A percentile compares a stretch with the other conserved stretches of the same genome.
These are phyloP conservation scores for Calephelis virginiensis DNA, from an alignment of 1,140 invertebrate species.

Conservation along the genomic window DNA sequence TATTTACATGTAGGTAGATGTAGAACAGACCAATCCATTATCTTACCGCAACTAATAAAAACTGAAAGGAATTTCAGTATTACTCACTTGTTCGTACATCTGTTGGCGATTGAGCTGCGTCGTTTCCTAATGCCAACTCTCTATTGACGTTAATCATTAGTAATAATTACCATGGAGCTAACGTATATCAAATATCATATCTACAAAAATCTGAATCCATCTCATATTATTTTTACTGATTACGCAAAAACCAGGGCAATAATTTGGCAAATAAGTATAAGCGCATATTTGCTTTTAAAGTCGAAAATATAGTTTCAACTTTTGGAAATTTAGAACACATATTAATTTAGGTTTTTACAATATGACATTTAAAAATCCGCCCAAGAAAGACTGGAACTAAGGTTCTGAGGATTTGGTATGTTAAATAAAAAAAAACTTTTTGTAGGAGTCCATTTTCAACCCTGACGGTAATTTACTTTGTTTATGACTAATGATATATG, in stretches of 20 bases:
- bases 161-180: conserved; percentile 18
- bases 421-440: too few species aligned
- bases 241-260: background rate
- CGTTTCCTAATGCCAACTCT: conserved; percentile 4
- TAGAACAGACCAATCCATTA: conserved; percentile 65
- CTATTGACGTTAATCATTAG: conserved; percentile 20
- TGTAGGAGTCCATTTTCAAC: too few species aligned
- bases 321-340: too few species aligned
- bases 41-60: conserved; percentile 70
- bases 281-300: background rate
- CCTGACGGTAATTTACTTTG: too few species aligned
- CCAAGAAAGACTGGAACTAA: too few species aligned
- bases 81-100: conserved; percentile 38
- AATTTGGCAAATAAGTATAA: conserved; percentile 2
- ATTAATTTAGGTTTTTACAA: too few species aligned
- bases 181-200: conserved; percentile 20
- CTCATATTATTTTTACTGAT: conserved; percentile 1
- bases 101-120: conserved; percentile 34
- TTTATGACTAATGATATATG: too few species aligned
- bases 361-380: too few species aligned
- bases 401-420: too few species aligned
- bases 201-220: background rate
- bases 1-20: conserved; percentile 7
- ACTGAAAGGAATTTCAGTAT: conserved; percentile 58
- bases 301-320: background rate